Percentiles rank a stretch among this genome's conserved stretches.
These are phyloP conservation scores for Ptychobarbus kaznakovi DNA, from an alignment of 2,797 vertebrate genomes.

Conservation along the genomic window DNA sequence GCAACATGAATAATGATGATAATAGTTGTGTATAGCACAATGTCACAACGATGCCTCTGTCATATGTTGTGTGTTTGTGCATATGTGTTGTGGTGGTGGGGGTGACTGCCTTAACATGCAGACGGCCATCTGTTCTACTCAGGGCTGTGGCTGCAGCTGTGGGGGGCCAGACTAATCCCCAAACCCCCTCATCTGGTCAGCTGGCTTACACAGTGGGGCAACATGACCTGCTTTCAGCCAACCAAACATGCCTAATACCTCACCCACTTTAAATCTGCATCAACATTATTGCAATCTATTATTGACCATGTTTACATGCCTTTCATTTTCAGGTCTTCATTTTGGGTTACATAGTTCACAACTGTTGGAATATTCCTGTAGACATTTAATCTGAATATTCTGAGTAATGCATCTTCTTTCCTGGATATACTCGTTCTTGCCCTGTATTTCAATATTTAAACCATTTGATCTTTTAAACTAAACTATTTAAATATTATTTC, in stretches of 20 bases:
- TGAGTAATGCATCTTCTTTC: neutral
- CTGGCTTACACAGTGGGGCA: conserved; percentile 50
- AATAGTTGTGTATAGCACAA: conserved; percentile 25
- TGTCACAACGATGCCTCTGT: conserved; percentile 22
- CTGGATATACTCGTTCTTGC: neutral
- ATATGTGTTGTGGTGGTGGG: conserved; percentile 42
- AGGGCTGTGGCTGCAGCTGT: conserved; percentile 47
- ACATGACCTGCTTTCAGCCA: conserved; percentile 55
- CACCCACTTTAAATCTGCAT: neutral
- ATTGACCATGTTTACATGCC: neutral
- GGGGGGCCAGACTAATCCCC: conserved; percentile 52
- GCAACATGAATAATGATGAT: conserved; percentile 46
- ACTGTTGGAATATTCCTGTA: neutral
- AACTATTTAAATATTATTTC: no score
- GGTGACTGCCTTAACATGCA: conserved; percentile 49
- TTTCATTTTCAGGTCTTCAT: neutral
- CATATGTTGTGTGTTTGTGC: conserved; percentile 2
- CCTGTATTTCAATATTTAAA: neutral
- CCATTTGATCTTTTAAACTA: no score
- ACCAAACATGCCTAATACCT: conserved; percentile 20
- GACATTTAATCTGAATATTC: neutral
- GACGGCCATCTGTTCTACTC: conserved; percentile 61
- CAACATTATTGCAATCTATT: neutral
- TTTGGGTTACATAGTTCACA: neutral
- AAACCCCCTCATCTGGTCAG: conserved; percentile 54